Conservation (phyloP, 2,888 invertebrate species). For the Labia minor region DNA sequence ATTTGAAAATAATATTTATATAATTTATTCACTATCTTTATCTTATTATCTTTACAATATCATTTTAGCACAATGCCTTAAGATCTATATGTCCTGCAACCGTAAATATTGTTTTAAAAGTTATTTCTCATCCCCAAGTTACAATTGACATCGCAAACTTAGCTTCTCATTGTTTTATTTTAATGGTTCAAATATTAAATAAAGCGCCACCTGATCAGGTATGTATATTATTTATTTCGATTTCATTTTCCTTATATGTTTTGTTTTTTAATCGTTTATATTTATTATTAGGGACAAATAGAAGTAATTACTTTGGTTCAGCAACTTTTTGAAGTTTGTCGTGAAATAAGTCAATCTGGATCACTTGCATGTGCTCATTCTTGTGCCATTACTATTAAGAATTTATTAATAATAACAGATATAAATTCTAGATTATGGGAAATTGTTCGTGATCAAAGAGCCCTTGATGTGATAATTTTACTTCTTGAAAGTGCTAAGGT, state of each 20-base stretch:
- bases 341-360: not conserved
- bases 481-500: not conserved
- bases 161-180: slow-evolving; percentile 43
- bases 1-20: too few species aligned
- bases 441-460: not conserved
- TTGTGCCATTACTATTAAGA: not conserved
- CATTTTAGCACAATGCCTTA: slow-evolving; percentile 46
- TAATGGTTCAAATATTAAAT: slow-evolving; percentile 46
- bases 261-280: too few species aligned
- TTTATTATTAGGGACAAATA: slow-evolving; percentile 49
- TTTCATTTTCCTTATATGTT: not conserved
- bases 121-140: slow-evolving; percentile 39
- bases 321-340: slow-evolving; percentile 24
- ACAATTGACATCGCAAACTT: slow-evolving; percentile 37
- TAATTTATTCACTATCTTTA: too few species aligned
- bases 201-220: slow-evolving; percentile 39
- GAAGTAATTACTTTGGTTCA: slow-evolving; percentile 41
- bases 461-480: not conserved
- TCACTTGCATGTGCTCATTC: not conserved
- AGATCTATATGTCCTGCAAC: slow-evolving; percentile 51
- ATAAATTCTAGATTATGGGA: not conserved
- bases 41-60: too few species aligned
- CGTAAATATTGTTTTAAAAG: slow-evolving; percentile 43
- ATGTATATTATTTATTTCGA: slow-evolving; percentile 15
- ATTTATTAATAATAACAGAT: not conserved